Percentiles rank a stretch among this genome's conserved stretches.
phyloP scores from a whole-genome alignment of 2,888 invertebrate genomes.

The Acleris cristana region DNA sequence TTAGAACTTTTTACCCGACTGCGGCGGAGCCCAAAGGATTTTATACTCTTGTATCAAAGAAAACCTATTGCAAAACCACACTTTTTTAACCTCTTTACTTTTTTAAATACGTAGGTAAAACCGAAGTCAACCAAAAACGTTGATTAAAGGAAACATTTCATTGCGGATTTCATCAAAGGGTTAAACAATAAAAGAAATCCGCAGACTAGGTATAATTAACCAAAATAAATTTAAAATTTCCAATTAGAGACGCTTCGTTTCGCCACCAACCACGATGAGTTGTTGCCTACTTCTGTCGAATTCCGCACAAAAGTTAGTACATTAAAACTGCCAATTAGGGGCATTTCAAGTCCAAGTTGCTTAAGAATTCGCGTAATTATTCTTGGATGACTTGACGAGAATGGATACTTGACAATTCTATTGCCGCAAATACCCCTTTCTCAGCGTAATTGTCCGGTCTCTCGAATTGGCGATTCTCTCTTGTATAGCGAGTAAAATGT shows the following conservation, averaged over 20 bases:
- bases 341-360: slow-evolving; percentile 81
- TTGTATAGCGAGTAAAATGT: neutral
- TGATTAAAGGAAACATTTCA: slow-evolving; percentile 1
- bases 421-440: slow-evolving; percentile 27
- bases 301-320: slow-evolving; percentile 81
- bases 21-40: too few relatives aligned
- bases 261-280: slow-evolving; percentile 77
- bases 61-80: too few relatives aligned
- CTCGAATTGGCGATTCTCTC: slow-evolving; percentile 1
- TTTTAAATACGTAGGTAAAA: neutral
- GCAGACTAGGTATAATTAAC: slow-evolving; percentile 65
- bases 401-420: slow-evolving; percentile 58
- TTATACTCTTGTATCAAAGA: too few relatives aligned
- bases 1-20: too few relatives aligned
- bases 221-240: slow-evolving; percentile 75
- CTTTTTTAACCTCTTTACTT: too few relatives aligned
- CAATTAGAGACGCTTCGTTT: slow-evolving; percentile 76
- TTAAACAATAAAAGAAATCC: slow-evolving; percentile 67
- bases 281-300: slow-evolving; percentile 76
- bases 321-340: slow-evolving; percentile 83
- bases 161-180: slow-evolving; percentile 53
- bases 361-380: slow-evolving; percentile 80
- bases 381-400: slow-evolving; percentile 71
- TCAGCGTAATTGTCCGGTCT: slow-evolving; percentile 30
- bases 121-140: neutral